Evolutionary conservation across 2,888 invertebrate genomes (phyloP).

Genomic region (Cataglyphis albicans): DNA sequence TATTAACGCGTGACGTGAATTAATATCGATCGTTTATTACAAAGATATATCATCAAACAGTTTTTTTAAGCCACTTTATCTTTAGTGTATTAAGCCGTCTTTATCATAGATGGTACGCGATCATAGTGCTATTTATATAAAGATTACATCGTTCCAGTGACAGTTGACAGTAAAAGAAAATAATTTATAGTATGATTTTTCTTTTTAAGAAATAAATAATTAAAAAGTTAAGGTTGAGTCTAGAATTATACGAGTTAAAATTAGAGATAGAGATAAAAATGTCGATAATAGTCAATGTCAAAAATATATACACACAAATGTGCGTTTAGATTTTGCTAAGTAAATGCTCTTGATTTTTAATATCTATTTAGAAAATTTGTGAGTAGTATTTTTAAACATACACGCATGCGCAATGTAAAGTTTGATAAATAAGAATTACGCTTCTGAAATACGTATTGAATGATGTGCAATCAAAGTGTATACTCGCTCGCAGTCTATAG

Average conservation of each 20-base stretch:
- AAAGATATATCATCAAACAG: conserved; percentile 32
- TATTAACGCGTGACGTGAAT: conserved; percentile 31
- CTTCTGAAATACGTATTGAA: conserved; percentile 17
- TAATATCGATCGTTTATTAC: conserved; percentile 30
- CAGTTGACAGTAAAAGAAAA: conserved; percentile 1
- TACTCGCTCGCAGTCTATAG: conserved; percentile 4
- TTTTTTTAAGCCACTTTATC: conserved; percentile 29
- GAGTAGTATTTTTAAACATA: neutral
- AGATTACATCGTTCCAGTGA: neutral
- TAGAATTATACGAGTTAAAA: neutral
- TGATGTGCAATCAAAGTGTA: conserved; percentile 26
- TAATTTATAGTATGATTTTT: neutral
- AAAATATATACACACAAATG: neutral
- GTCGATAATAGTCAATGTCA: neutral
- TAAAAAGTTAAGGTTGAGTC: neutral
- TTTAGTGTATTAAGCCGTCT: neutral
- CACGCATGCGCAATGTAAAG: neutral
- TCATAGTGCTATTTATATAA: conserved; percentile 15
- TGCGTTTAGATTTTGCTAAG: neutral
- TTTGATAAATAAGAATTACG: neutral
- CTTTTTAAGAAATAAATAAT: neutral
- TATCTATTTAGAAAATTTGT: neutral
- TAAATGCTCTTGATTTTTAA: neutral
- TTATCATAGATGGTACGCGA: neutral
- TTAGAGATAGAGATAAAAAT: neutral